Conservation (phyloP, 2,113 vertebrate genomes). For the Columba janthina region DNA sequence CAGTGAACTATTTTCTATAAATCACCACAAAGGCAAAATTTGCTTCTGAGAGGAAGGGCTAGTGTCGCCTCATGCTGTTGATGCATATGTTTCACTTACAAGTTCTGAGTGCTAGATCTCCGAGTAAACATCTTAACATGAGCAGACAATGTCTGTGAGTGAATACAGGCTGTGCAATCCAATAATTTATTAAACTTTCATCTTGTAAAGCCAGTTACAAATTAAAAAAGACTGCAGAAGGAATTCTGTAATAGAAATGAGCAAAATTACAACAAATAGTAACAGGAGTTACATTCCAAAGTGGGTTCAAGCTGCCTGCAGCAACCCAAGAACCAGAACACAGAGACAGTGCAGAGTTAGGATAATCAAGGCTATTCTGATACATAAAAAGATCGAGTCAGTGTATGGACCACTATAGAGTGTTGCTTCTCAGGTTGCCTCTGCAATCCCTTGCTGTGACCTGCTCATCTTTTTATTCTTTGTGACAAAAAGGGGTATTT, state of each 20-base stretch:
- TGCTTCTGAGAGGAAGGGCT: neutral
- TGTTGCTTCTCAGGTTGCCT: neutral
- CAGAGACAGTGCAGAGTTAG: constrained; percentile 68
- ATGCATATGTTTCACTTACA: neutral
- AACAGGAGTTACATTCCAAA: constrained; percentile 74
- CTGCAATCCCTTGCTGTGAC: neutral
- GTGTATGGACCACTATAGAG: neutral
- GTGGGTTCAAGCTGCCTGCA: constrained; percentile 85
- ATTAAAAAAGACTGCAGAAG: constrained; percentile 78
- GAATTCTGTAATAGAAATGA: constrained; percentile 77
- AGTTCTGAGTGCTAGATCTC: neutral
- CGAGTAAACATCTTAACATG: fast-evolving
- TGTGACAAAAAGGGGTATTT: neutral
- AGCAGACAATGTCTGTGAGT: neutral
- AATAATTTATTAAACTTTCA: constrained; percentile 94
- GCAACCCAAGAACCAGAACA: constrained; percentile 78
- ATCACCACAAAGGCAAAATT: neutral
- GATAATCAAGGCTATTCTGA: constrained; percentile 23
- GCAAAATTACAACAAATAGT: constrained; percentile 74
- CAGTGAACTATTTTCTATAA: neutral
- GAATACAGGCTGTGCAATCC: constrained; percentile 61
- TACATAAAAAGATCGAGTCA: neutral
- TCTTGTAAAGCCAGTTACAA: constrained; percentile 91
- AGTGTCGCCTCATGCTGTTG: fast-evolving
- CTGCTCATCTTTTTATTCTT: neutral